phyloP scores from a whole-genome alignment of 2,113 vertebrate species.

The Sylvicapra grimmia region DNA sequence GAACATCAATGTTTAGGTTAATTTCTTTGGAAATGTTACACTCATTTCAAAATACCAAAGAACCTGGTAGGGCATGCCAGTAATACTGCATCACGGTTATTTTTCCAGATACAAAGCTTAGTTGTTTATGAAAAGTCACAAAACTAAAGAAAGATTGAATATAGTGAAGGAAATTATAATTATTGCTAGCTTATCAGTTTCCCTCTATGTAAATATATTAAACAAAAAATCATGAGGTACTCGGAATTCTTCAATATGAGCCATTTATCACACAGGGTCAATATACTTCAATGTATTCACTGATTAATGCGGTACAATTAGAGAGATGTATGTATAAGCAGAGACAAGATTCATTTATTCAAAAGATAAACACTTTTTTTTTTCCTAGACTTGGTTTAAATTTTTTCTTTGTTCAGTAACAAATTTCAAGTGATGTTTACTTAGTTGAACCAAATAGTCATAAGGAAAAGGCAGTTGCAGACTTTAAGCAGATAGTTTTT shows the following conservation, averaged over 20 bases:
- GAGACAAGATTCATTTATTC: background rate
- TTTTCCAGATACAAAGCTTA: background rate
- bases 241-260: background rate
- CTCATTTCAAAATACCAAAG: background rate
- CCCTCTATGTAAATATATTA: background rate
- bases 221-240: conserved; percentile 7
- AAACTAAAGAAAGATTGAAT: conserved; percentile 16
- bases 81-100: background rate
- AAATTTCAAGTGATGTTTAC: conserved; percentile 26
- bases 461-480: background rate
- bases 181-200: conserved; percentile 8
- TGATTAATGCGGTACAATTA: conserved; percentile 5
- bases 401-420: background rate
- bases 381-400: background rate
- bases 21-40: background rate
- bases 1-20: background rate
- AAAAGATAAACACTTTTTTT: background rate
- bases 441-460: conserved; percentile 37
- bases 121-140: conserved; percentile 15
- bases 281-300: background rate
- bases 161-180: background rate
- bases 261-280: background rate
- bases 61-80: background rate
- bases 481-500: conserved; percentile 26
- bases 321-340: background rate